These are phyloP conservation scores for Thaleichthys pacificus DNA, from an alignment of 2,797 vertebrate species.

Conservation along the genomic window DNA sequence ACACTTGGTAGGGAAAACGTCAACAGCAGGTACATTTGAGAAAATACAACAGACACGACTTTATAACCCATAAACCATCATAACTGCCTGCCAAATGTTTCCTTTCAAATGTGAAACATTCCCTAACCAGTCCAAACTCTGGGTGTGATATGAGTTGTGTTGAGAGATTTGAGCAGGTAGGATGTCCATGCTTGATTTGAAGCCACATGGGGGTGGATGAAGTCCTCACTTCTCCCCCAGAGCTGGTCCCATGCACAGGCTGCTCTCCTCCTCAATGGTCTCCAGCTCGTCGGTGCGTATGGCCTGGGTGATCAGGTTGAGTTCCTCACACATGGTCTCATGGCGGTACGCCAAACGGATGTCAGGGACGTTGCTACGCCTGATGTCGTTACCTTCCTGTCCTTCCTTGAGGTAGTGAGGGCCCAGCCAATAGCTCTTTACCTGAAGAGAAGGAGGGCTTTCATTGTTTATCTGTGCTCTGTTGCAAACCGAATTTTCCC, in stretches of 20 bases:
- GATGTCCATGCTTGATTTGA: conserved; percentile 14
- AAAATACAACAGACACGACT: background rate
- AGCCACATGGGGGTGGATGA: background rate
- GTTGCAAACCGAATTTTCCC: background rate
- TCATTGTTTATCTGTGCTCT: too few relatives aligned
- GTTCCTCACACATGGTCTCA: conserved; percentile 95
- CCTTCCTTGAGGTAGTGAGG: conserved; percentile 88
- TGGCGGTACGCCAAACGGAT: conserved; percentile 92
- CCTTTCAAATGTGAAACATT: conserved; percentile 44
- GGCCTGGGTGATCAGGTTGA: conserved; percentile 92
- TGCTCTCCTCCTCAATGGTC: conserved; percentile 83
- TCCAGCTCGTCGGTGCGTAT: conserved; percentile 89
- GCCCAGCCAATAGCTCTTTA: conserved; percentile 93
- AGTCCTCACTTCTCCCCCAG: conserved; percentile 49
- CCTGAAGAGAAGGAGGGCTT: conserved; percentile 62
- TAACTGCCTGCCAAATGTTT: conserved; percentile 17
- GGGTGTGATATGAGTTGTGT: background rate
- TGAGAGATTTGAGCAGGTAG: conserved; percentile 35
- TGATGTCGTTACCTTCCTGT: conserved; percentile 91
- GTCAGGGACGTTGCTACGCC: conserved; percentile 93
- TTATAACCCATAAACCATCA: conserved; percentile 12
- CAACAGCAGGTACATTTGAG: conserved; percentile 34
- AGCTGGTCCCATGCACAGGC: conserved; percentile 61
- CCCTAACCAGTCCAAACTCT: conserved; percentile 36
- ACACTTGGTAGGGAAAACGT: conserved; percentile 16